Evolutionary conservation across 2,113 vertebrate genomes (phyloP).

Genomic region (Stictonetta naevosa): DNA sequence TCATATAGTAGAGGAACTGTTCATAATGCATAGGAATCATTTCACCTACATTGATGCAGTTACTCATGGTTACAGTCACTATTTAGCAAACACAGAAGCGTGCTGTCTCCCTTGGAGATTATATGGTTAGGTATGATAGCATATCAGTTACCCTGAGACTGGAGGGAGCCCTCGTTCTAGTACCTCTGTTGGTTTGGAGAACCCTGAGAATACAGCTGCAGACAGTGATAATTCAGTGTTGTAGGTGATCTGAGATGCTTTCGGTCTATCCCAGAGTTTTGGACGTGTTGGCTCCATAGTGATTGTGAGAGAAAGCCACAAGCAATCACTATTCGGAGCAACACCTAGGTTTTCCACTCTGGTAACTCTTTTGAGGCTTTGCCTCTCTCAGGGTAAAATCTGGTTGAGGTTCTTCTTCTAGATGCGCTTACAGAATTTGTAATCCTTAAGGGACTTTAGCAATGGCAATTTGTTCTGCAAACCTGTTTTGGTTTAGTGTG

Average conservation of each 20-base stretch:
- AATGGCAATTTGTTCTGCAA: neutral
- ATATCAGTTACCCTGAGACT: neutral
- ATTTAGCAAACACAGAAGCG: neutral
- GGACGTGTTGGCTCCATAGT: neutral
- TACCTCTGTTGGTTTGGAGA: neutral
- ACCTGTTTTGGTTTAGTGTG: neutral
- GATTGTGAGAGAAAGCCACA: neutral
- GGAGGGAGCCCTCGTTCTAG: neutral
- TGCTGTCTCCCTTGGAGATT: neutral
- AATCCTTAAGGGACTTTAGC: neutral
- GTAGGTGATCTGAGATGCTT: neutral
- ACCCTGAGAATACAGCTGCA: neutral
- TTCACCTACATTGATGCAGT: neutral
- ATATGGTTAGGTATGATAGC: neutral
- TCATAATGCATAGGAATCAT: neutral
- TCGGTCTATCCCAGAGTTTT: neutral
- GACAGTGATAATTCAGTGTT: neutral
- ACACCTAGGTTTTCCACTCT: neutral
- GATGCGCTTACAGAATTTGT: neutral
- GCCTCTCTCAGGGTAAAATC: neutral
- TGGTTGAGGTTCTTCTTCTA: neutral
- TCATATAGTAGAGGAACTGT: neutral
- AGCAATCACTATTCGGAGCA: neutral
- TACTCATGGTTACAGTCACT: neutral
- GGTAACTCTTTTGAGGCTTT: neutral